These are phyloP conservation scores for Hyla sarda DNA, from an alignment of 2,113 vertebrate species.

Conservation along the genomic window DNA sequence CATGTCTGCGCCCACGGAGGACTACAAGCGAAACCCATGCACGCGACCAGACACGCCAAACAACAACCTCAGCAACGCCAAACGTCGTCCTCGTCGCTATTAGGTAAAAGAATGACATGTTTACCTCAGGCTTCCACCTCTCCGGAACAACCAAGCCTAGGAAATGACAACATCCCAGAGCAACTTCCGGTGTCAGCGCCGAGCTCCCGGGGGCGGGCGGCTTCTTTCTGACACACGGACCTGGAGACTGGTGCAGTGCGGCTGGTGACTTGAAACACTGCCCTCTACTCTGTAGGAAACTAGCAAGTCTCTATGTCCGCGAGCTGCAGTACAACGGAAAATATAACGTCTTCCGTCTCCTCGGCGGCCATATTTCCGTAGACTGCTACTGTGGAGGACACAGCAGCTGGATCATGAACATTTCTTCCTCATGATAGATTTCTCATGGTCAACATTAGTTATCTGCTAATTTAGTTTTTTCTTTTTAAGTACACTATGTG, in stretches of 20 bases:
- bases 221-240: neutral
- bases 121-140: slow-evolving; percentile 17
- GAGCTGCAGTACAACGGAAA: neutral
- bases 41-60: no score
- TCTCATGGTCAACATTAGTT: no score
- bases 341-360: neutral
- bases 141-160: slow-evolving; percentile 38
- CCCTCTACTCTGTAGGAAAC: neutral
- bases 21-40: no score
- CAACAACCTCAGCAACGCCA: no score
- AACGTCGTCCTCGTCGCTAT: neutral
- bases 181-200: neutral
- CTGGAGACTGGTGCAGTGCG: neutral
- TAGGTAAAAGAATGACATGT: neutral
- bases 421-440: no score
- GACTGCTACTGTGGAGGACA: neutral
- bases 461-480: no score
- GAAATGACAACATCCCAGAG: slow-evolving; percentile 25
- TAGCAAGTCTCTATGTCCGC: neutral
- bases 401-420: no score
- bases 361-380: neutral
- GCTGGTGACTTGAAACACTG: no score
- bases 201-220: neutral
- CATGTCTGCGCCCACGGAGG: no score
- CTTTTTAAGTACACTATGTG: no score